These are phyloP conservation scores for Neodontobutis hainanensis DNA, from an alignment of 2,113 vertebrate genomes.

Conservation along the genomic window DNA sequence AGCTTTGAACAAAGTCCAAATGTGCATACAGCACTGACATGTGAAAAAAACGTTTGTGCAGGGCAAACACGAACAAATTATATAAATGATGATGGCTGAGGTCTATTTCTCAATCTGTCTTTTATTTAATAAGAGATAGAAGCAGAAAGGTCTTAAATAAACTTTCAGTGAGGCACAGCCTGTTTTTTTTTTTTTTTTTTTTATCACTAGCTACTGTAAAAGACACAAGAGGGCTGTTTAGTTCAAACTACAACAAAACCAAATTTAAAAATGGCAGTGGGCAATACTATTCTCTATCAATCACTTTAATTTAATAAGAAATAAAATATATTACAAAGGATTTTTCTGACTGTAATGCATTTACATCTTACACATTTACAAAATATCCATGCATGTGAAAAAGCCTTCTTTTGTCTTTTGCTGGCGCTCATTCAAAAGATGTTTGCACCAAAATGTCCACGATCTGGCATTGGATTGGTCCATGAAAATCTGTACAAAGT, in stretches of 20 bases:
- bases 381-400: slow-evolving; percentile 35
- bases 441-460: not conserved
- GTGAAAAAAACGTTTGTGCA: too few relatives aligned
- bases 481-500: slow-evolving; percentile 23
- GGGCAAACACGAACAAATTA: not conserved
- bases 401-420: not conserved
- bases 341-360: slow-evolving; percentile 40
- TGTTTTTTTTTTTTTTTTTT: too few relatives aligned
- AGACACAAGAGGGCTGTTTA: slow-evolving; percentile 42
- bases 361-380: slow-evolving; percentile 36
- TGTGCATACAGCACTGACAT: too few relatives aligned
- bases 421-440: not conserved
- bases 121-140: slow-evolving; percentile 79
- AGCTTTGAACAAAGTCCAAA: too few relatives aligned
- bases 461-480: slow-evolving; percentile 1
- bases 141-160: slow-evolving; percentile 66
- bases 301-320: slow-evolving; percentile 30
- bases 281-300: slow-evolving; percentile 49
- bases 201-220: slow-evolving; percentile 32
- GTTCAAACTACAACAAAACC: slow-evolving; percentile 78
- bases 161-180: slow-evolving; percentile 65
- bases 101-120: slow-evolving; percentile 25
- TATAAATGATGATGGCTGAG: not conserved
- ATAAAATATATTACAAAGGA: slow-evolving; percentile 46
- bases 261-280: slow-evolving; percentile 78